Evolutionary conservation across 2,113 vertebrate species (phyloP).

Genomic region (Ctenomys sociabilis): DNA sequence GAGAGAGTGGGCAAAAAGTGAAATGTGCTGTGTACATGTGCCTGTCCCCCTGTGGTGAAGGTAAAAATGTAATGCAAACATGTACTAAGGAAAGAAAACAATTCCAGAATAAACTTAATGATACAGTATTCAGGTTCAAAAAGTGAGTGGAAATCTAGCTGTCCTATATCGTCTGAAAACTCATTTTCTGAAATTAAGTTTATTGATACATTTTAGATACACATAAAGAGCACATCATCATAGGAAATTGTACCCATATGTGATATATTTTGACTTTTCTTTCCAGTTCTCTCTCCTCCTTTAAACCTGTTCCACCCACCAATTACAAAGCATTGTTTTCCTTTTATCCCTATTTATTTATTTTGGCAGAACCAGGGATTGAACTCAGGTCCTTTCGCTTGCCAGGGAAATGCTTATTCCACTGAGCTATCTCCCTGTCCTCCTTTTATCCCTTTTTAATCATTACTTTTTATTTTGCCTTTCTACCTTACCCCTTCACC

Average conservation of each 20-base stretch:
- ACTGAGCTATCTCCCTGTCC: too few species aligned
- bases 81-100: neutral
- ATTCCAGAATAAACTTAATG: neutral
- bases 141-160: neutral
- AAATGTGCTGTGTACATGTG: neutral
- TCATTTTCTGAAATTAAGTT: neutral
- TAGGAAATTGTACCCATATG: neutral
- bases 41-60: neutral
- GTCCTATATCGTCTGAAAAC: neutral
- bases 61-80: neutral
- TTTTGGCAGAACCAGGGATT: too few species aligned
- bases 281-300: neutral
- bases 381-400: too few species aligned
- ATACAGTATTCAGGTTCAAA: neutral
- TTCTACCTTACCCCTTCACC: neutral
- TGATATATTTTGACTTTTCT: neutral
- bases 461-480: neutral
- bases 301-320: neutral
- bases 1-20: neutral
- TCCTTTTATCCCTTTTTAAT: neutral
- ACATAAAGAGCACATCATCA: neutral
- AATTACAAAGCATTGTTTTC: neutral
- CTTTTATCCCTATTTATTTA: neutral
- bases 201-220: neutral
- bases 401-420: too few species aligned